phyloP scores from a whole-genome alignment of 1,140 invertebrate species.

The Drosophila quadrilineata region DNA sequence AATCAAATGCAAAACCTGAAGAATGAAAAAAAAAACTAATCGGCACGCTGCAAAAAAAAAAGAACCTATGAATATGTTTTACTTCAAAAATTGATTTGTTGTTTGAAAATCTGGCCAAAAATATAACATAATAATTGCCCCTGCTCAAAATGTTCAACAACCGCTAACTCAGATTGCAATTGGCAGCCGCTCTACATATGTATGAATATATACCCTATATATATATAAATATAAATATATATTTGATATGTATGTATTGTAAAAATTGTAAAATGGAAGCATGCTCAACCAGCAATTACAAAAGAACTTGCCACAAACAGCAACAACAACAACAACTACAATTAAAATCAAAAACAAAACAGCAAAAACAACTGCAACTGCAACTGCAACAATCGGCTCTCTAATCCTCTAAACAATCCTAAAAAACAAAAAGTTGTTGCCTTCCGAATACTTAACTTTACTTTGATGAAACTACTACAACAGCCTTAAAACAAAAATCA shows the following conservation, averaged over 20 bases:
- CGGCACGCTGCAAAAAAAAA: constrained; percentile 36
- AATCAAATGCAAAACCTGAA: constrained; percentile 36
- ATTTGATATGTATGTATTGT: constrained; percentile 6
- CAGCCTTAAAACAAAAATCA: constrained; percentile 43
- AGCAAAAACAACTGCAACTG: not conserved
- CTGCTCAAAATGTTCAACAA: constrained; percentile 8
- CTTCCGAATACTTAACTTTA: constrained; percentile 61
- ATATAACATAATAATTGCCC: constrained; percentile 4
- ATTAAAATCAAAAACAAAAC: constrained; percentile 47
- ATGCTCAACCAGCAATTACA: constrained; percentile 26
- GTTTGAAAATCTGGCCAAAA: constrained; percentile 14
- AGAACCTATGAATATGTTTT: no score
- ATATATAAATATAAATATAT: not conserved
- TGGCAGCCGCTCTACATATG: constrained; percentile 5
- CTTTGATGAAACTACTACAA: constrained; percentile 62
- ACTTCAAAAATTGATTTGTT: no score
- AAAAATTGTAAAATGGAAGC: constrained; percentile 25
- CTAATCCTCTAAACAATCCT: no score
- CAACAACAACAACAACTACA: constrained; percentile 19
- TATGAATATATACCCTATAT: not conserved
- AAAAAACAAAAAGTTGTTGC: constrained; percentile 53
- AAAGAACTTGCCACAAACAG: no score
- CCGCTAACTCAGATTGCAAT: constrained; percentile 18
- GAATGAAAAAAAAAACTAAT: constrained; percentile 48
- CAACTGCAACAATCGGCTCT: no score